Percentiles rank a stretch among this genome's conserved stretches.
Conservation (phyloP, 2,797 vertebrate genomes). For the Peromyscus melanophrys region DNA sequence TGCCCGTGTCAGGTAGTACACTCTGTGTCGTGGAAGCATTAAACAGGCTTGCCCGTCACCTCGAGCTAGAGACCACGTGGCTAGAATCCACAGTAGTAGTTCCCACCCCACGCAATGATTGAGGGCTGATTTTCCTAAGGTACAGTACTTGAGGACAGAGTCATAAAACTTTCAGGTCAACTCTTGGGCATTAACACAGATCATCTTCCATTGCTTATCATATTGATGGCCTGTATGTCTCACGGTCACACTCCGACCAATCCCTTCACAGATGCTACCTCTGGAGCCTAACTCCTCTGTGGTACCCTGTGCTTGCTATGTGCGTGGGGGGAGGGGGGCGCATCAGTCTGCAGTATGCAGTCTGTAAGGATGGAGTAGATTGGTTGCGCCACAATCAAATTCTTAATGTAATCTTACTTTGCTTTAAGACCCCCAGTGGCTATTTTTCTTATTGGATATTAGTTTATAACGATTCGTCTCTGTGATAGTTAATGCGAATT, state of each 20-base stretch:
- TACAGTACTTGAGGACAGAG: background rate
- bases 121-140: background rate
- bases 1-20: background rate
- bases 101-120: background rate
- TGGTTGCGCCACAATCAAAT: background rate
- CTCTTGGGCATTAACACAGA: background rate
- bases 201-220: background rate
- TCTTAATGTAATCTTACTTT: background rate
- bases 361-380: accelerated
- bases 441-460: background rate
- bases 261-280: background rate
- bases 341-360: too few relatives aligned
- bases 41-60: background rate
- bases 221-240: background rate
- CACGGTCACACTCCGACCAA: background rate
- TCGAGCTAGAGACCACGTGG: background rate
- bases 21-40: accelerated
- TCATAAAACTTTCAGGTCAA: background rate
- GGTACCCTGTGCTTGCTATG: background rate
- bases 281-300: background rate
- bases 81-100: background rate
- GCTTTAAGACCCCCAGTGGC: background rate
- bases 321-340: accelerated
- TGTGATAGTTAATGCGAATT: background rate
- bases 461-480: background rate